Evolutionary conservation across 1,140 invertebrate species (phyloP), one percentile per base, ranked within the genome.

Genomic region (Diachasmimorpha longicaudata): DNA sequence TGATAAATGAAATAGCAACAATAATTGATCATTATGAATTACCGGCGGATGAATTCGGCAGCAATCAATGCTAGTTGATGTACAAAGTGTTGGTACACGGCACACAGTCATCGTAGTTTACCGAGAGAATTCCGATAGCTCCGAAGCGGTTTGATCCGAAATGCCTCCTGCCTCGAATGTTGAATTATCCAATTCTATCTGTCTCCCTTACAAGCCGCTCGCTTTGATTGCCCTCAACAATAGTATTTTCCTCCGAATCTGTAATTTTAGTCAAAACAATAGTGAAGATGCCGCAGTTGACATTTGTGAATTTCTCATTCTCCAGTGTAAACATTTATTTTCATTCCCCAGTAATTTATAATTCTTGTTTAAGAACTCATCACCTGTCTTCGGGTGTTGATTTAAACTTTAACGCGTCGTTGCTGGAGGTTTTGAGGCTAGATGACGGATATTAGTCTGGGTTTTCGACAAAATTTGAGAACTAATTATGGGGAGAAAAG

Each of bases 211-310:
- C 31, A 31, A 31, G 36, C 19, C 19, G 10, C 11, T 36, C 21
- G 48, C 44, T 23, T 55, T 72, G 70, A 72, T 72, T 72, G 46
- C 39, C 70, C 52, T 6, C 14, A 11, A 55, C 42, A 55, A 46
- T 55, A 46, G 8, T 44, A 44, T 72, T 55, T 55, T 31, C 44
- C 46, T n/a, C 5, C 25, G 46, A 69, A 55, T 72, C 19, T 13
- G 19, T 72, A 72, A 72, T 72, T 72, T 19, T 52, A 72, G 11
- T 16, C 6, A 72, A 52, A 19, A 55, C 31, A 37, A 23, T 23
- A 23, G 31, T 10, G 48, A 42, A 42, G 39, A 42, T 10, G 39
- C 13, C 39, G 9, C 39, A 42, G 39, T 42, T 42, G 4, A 42
- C 39, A 13, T 42, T 42, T 42, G 48, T 19, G n/a, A n/a, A n/a